phyloP scores from a whole-genome alignment of 2,113 vertebrate genomes.

The Sturnira hondurensis region DNA sequence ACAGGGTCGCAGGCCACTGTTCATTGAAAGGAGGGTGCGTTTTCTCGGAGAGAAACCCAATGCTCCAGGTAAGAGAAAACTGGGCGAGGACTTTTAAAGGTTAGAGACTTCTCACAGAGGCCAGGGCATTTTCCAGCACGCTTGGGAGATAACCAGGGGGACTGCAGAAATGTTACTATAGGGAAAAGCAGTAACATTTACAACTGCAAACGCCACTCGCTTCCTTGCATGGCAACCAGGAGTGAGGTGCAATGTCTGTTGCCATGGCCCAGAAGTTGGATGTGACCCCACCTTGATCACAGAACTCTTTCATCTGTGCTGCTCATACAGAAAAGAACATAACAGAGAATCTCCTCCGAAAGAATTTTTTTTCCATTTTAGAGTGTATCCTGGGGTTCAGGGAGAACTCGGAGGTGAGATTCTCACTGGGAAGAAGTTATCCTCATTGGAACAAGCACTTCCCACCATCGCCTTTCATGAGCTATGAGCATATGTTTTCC shows the following conservation, averaged over 20 bases:
- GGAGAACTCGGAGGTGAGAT: background rate
- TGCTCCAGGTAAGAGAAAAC: conserved; percentile 42
- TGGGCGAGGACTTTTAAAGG: background rate
- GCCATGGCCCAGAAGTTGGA: conserved; percentile 12
- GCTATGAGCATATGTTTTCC: background rate
- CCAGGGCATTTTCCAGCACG: background rate
- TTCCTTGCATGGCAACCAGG: background rate
- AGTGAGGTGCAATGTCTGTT: background rate
- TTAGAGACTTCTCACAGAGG: conserved; percentile 1
- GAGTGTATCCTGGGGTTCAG: background rate
- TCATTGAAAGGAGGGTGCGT: background rate
- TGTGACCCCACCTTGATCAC: conserved; percentile 17
- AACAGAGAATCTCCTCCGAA: background rate
- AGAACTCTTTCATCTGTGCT: conserved; percentile 36
- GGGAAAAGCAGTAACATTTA: conserved; percentile 21
- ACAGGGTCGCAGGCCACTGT: background rate
- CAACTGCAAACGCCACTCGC: background rate
- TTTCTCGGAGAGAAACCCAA: conserved; percentile 35
- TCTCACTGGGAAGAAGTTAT: background rate
- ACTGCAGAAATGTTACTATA: background rate
- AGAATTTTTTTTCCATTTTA: background rate
- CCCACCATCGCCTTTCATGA: background rate
- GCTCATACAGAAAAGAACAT: conserved; percentile 33
- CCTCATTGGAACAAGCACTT: background rate
- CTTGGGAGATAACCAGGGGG: background rate